A percentile compares a stretch with the other conserved stretches of the same genome.
These are phyloP conservation scores for Tamandua tetradactyla DNA, from an alignment of 2,797 vertebrate species.

Conservation along the genomic window DNA sequence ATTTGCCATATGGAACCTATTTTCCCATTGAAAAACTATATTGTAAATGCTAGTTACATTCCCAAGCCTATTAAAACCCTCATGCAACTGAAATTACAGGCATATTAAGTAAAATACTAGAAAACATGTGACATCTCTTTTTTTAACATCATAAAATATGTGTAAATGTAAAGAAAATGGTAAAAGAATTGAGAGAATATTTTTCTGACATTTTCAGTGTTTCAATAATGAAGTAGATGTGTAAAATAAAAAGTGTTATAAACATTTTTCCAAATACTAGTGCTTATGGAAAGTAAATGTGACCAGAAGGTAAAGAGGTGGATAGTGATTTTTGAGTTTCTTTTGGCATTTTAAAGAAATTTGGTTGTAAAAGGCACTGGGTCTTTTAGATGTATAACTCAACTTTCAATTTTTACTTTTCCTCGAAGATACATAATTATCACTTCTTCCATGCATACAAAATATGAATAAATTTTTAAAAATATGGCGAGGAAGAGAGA, in stretches of 20 bases:
- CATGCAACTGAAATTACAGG: not conserved
- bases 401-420: constrained; percentile 1
- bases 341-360: constrained; percentile 21
- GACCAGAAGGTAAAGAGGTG: not conserved
- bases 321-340: not conserved
- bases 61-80: not conserved
- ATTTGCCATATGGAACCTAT: not conserved
- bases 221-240: not conserved
- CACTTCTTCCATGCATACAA: not conserved
- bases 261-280: not conserved
- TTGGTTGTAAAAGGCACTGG: not conserved
- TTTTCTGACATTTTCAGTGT: constrained; percentile 19
- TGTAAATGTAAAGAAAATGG: not conserved
- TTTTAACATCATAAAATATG: constrained; percentile 8
- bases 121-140: not conserved
- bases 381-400: not conserved
- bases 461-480: not conserved
- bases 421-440: not conserved
- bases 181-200: not conserved
- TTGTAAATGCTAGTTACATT: not conserved
- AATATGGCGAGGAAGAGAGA: not conserved
- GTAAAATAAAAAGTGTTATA: not conserved
- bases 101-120: not conserved
- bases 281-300: not conserved
- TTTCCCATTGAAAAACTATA: constrained; percentile 21